A percentile compares a stretch with the other conserved stretches of the same genome.
Evolutionary conservation across 2,888 invertebrate species (phyloP).

Genomic region (Apamea anceps): DNA sequence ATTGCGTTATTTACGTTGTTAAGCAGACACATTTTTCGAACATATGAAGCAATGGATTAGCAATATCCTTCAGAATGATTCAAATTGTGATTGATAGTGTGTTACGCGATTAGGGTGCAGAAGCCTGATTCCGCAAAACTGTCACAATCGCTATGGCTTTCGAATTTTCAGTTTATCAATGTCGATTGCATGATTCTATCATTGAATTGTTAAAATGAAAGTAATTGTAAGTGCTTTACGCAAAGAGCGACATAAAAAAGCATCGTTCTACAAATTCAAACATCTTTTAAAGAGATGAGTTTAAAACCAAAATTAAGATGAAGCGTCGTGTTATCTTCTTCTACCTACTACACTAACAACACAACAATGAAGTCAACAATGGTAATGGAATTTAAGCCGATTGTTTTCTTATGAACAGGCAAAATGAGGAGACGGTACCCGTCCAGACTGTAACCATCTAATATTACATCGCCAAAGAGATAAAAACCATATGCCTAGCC

Average conservation of each 20-base stretch:
- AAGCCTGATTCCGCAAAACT: neutral
- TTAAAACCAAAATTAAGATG: neutral
- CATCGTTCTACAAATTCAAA: neutral
- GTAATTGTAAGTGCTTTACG: too few species aligned
- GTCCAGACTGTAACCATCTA: neutral
- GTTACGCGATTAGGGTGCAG: neutral
- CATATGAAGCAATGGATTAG: too few species aligned
- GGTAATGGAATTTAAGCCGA: neutral
- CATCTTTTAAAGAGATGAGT: neutral
- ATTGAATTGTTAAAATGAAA: neutral
- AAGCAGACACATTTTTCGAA: too few species aligned
- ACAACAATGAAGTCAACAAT: neutral
- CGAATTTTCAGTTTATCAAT: neutral
- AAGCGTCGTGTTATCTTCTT: neutral
- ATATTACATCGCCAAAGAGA: neutral
- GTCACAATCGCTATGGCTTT: neutral
- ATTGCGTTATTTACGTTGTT: too few species aligned
- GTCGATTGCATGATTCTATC: too few species aligned
- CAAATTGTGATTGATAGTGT: too few species aligned
- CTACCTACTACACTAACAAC: neutral
- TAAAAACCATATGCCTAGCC: conserved; percentile 3
- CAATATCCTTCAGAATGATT: too few species aligned
- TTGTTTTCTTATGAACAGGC: conserved; percentile 17
- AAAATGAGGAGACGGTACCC: conserved; percentile 12
- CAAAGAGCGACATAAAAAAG: neutral